phyloP scores from a whole-genome alignment of 2,797 vertebrate genomes.

The Mastacembelus armatus region DNA sequence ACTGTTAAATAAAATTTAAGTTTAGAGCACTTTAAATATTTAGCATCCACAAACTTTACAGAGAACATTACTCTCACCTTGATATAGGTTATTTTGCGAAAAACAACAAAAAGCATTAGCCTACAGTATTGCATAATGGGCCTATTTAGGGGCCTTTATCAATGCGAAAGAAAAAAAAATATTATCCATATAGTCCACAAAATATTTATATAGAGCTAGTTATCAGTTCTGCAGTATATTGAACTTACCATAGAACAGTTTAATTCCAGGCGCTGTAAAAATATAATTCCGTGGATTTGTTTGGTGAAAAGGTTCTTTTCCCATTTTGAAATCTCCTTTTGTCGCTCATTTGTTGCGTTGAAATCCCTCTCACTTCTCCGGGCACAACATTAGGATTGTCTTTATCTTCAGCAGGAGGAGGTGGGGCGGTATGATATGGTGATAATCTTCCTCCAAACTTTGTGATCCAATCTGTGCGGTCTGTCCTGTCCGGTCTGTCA shows the following conservation, averaged over 20 bases:
- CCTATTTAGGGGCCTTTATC: neutral
- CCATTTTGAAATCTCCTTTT: slow-evolving; percentile 56
- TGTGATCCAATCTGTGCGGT: slow-evolving; percentile 37
- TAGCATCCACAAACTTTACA: neutral
- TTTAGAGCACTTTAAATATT: neutral
- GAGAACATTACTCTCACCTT: neutral
- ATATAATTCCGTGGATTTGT: slow-evolving; percentile 48
- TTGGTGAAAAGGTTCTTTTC: slow-evolving; percentile 42
- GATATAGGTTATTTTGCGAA: too few species aligned
- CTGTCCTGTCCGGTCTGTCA: slow-evolving; percentile 32
- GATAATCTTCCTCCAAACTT: slow-evolving; percentile 41
- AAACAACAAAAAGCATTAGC: too few species aligned
- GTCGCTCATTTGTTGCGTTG: neutral
- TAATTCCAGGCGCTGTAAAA: slow-evolving; percentile 41
- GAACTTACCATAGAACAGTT: slow-evolving; percentile 61
- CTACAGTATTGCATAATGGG: neutral
- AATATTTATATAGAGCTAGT: too few species aligned
- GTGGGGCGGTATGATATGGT: neutral
- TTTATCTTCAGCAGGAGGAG: slow-evolving; percentile 3
- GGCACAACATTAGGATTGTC: neutral
- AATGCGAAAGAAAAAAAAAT: neutral
- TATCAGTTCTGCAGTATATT: too few species aligned
- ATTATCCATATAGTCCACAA: neutral
- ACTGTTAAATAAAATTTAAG: neutral
- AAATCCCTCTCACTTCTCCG: slow-evolving; percentile 14